Base-by-base conservation (phyloP, 92 coral and sea anemone species). In the Virgularia gustaviana region DNA sequence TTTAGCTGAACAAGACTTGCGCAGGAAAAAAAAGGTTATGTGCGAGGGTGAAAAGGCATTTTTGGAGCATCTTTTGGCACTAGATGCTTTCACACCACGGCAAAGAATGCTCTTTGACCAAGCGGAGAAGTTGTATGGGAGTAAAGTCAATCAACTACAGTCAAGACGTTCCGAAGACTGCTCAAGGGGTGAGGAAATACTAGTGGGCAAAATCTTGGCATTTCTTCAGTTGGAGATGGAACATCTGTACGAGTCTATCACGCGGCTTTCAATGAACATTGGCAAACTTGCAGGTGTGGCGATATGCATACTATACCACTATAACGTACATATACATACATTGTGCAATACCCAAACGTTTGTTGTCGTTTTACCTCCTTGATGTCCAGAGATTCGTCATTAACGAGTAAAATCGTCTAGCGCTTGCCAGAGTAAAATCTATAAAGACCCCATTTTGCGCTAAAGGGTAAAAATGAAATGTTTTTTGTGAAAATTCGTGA, bases 241-340 rank as follows among this genome's bases (percentile, higher is more conserved):
- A 11, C 57, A 57, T 43, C 36, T 28, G 4, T 68, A 73, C 25
- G 44, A 57, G 36, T 56, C 78, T 24, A 64, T 73, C 4, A 55
- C 70, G 18, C 78, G 58, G 54, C 31, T 57, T 16, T 49, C 78
- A 3, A 36, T 32, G 68, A 73, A 73, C 51, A 73, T 73, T 41
- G 78, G 78, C 13, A 73, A 73, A 57, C 9, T 73, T 38, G 78
- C 78, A 73, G 78, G 78, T 73, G 29, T 41, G 41, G 25, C 13
- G 5, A 34, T 4, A 5, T 19, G 13, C n/a, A 33, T 15, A 16
- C 16, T 18, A 4, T 15, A 16, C 25, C 9, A 30, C 6, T 23
- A 30, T 12, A 60, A 19, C 23, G n/a, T 33, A 60, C n/a, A n/a
- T n/a, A n/a, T n/a, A n/a, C n/a, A n/a, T n/a, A n/a, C n/a, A n/a